Evolutionary conservation across 2,888 invertebrate species (phyloP), one percentile per base, ranked within the genome.

Genomic region (Siphlonurus alternatus): DNA sequence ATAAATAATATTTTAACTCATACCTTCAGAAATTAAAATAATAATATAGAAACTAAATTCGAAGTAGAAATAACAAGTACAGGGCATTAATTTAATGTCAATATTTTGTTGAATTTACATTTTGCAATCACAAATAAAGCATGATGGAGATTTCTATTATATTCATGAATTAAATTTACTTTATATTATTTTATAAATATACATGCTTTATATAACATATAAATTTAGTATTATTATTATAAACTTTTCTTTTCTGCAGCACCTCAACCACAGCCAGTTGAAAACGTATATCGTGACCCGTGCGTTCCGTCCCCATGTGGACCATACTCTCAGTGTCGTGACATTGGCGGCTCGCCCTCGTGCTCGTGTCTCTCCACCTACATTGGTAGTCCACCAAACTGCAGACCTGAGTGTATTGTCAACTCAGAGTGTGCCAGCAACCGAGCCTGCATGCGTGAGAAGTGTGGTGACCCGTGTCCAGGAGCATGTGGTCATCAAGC

Each of bases 351-450:
- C 69, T 75, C 78, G 61, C 81, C 86, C 2, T 78, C 81, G 25
- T 86, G 86, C 71, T 80, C 81, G 2, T 89, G 89, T 71, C 74
- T 82, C 67, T 76, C 82, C 1, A 80, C 80, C 64, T 88, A 84
- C 72, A 79, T 83, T 68, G 89, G 88, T 63, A 75, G 80, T 66
- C 88, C 89, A 59, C 87, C 87, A n/a, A 81, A 82, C 61, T 88
- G 88, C 71, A 78, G 85, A 60, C 87, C 87, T n/a, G 86, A 88
- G 73, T 88, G 88, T 75, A 78, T 82, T 24, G 80, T 81, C 5
- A 87, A 84, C 71, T 80, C 84, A 7, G 88, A 88, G 69, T 87
- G 87, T 70, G 71, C 81, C 1, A 75, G 79, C 59, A 80, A 82
- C 66, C 74, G 73, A 69, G 78, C 80, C 22, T 80, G 80, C 67